Conservation (phyloP, 2,888 invertebrate species). For the Plusia festucae region DNA sequence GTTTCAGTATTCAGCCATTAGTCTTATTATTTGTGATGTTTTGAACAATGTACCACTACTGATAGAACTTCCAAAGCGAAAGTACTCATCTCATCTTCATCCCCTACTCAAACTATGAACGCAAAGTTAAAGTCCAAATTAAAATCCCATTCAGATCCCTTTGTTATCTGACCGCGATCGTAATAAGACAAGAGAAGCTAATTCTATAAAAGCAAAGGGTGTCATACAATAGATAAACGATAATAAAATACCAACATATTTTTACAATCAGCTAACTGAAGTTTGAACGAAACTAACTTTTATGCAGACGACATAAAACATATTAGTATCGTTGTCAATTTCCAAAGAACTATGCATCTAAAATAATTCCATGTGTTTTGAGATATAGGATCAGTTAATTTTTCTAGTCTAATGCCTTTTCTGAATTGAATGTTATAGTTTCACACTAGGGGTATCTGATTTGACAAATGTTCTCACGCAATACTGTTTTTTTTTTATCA, state of each 20-base stretch:
- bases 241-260: slow-evolving; percentile 60
- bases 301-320: slow-evolving; percentile 53
- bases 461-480: slow-evolving; percentile 74
- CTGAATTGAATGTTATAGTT: slow-evolving; percentile 75
- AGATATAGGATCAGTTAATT: slow-evolving; percentile 84
- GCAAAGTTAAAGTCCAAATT: slow-evolving; percentile 73
- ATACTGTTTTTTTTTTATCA: slow-evolving; percentile 32
- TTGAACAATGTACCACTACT: neutral
- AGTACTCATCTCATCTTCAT: slow-evolving; percentile 17
- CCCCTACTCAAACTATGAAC: slow-evolving; percentile 49
- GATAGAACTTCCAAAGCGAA: neutral
- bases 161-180: slow-evolving; percentile 83
- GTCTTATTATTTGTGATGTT: no score
- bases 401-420: slow-evolving; percentile 84
- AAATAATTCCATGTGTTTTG: slow-evolving; percentile 71
- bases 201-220: slow-evolving; percentile 84
- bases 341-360: slow-evolving; percentile 52
- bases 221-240: slow-evolving; percentile 75
- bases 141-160: slow-evolving; percentile 74
- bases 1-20: no score
- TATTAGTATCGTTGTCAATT: slow-evolving; percentile 22
- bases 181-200: slow-evolving; percentile 81
- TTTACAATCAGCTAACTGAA: slow-evolving; percentile 20
- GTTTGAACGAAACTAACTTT: slow-evolving; percentile 54
- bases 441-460: slow-evolving; percentile 70